Base-by-base conservation (phyloP, 1,140 invertebrate species). In the Holcopasites calliopsidis region DNA sequence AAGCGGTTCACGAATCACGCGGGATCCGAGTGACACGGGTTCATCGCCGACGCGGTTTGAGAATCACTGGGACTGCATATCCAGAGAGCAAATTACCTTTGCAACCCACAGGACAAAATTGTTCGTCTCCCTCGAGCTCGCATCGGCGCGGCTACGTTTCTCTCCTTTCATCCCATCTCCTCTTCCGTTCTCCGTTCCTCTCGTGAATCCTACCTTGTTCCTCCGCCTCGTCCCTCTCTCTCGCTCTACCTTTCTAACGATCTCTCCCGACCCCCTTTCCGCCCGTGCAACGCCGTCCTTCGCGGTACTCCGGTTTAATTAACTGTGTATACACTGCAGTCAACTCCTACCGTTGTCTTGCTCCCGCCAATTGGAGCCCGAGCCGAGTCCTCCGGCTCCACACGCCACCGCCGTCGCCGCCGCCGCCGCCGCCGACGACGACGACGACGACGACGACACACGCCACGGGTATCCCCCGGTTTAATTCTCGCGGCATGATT, bases 281-380 rank as follows among this genome's bases (percentile, higher is more conserved):
- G 60, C 71, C 69, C 66, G 38, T 60, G 55, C 70, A 52, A 74
- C 75, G 52, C 73, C 74, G 72, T 71, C 76, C 74, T 71, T 75
- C 74, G 77, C 79, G 84, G 87, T 88, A 86, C 87, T 89, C 85
- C 74, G 84, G 87, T 84, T 90, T 90, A 90, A 91, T 91, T 91
- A 91, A 91, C 90, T 89, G 87, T 91, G 89, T 91, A 91, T 90
- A 91, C 90, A 90, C 86, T 85, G 85, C 85, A 88, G 88, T 86
- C 86, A 87, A 88, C 90, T 90, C 87, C 89, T 90, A 88, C 87
- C 88, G 87, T 90, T 90, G 85, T 90, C 89, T 88, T 87, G 85
- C 88, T 89, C 86, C 89, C 86, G 88, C 87, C 90, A 90, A 90
- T 90, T 90, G 89, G 84, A 85, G 85, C 72, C 76, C 79, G 75